These are phyloP conservation scores for Cavia porcellus DNA, from an alignment of 2,113 vertebrate species.

Conservation along the genomic window DNA sequence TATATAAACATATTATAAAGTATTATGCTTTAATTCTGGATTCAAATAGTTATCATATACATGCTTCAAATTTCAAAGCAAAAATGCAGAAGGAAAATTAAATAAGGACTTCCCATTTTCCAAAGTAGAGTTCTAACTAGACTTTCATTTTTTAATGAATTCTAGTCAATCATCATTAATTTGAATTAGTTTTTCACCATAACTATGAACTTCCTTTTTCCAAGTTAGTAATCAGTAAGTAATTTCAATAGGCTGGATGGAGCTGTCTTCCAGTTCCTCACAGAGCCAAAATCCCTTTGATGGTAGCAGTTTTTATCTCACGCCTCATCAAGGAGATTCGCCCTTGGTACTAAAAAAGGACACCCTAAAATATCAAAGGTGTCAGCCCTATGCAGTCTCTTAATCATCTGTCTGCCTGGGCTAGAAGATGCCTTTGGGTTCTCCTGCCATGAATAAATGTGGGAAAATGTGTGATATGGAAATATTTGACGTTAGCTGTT, in stretches of 20 bases:
- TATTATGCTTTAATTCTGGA: fast-evolving
- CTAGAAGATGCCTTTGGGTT: slow-evolving; percentile 72
- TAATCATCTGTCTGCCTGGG: slow-evolving; percentile 70
- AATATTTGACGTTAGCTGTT: slow-evolving; percentile 82
- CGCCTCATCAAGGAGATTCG: slow-evolving; percentile 65
- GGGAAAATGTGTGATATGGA: slow-evolving; percentile 70
- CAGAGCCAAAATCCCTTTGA: slow-evolving; percentile 80
- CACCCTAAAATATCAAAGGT: slow-evolving; percentile 50
- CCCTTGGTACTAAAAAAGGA: slow-evolving; percentile 15
- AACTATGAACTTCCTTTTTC: slow-evolving; percentile 77
- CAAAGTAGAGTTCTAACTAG: slow-evolving; percentile 62
- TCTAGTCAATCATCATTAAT: slow-evolving; percentile 73
- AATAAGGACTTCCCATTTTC: not conserved
- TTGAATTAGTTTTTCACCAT: slow-evolving; percentile 66
- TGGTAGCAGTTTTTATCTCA: slow-evolving; percentile 33
- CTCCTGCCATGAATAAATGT: slow-evolving; percentile 75
- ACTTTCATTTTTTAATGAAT: slow-evolving; percentile 80
- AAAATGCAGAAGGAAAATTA: slow-evolving; percentile 34
- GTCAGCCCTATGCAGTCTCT: slow-evolving; percentile 65
- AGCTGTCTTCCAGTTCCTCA: slow-evolving; percentile 65
- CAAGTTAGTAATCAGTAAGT: slow-evolving; percentile 77
- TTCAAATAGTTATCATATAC: slow-evolving; percentile 18
- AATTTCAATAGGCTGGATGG: slow-evolving; percentile 77
- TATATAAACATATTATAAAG: not conserved
- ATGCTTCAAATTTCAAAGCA: not conserved